phyloP scores from a whole-genome alignment of 2,797 vertebrate genomes.

The Trachops cirrhosus region DNA sequence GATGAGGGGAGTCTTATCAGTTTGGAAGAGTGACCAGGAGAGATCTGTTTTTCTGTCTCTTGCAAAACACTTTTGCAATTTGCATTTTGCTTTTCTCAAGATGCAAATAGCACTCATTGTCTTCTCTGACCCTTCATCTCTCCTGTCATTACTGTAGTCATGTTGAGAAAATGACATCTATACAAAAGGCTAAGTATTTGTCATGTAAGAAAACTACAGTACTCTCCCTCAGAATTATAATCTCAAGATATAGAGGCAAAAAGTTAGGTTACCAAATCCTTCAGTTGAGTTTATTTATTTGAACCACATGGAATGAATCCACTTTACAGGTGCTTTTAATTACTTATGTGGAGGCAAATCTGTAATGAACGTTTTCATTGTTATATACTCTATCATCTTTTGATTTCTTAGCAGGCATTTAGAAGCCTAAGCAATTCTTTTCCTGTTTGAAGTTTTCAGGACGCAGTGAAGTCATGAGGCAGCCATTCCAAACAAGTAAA shows the following conservation, averaged over 20 bases:
- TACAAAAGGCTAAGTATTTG: slow-evolving; percentile 27
- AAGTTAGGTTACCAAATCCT: neutral
- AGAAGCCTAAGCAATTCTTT: neutral
- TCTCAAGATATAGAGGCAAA: neutral
- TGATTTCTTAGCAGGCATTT: neutral
- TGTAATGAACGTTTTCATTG: neutral
- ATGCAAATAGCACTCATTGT: neutral
- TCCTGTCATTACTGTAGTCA: neutral
- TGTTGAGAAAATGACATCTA: slow-evolving; percentile 34
- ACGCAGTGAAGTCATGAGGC: neutral
- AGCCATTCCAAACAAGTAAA: neutral
- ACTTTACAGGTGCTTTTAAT: neutral
- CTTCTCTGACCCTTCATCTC: neutral
- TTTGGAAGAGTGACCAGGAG: neutral
- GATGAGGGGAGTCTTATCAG: neutral
- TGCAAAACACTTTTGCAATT: neutral
- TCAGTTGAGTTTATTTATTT: neutral
- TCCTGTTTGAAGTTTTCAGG: neutral
- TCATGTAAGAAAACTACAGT: neutral
- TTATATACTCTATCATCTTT: neutral
- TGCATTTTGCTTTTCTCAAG: slow-evolving; percentile 26
- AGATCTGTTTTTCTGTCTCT: neutral
- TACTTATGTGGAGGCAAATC: neutral
- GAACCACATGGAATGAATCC: neutral
- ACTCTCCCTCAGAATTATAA: slow-evolving; percentile 17